Evolutionary conservation across 2,888 invertebrate genomes (phyloP).

Genomic region (Gymnocheta viridis): DNA sequence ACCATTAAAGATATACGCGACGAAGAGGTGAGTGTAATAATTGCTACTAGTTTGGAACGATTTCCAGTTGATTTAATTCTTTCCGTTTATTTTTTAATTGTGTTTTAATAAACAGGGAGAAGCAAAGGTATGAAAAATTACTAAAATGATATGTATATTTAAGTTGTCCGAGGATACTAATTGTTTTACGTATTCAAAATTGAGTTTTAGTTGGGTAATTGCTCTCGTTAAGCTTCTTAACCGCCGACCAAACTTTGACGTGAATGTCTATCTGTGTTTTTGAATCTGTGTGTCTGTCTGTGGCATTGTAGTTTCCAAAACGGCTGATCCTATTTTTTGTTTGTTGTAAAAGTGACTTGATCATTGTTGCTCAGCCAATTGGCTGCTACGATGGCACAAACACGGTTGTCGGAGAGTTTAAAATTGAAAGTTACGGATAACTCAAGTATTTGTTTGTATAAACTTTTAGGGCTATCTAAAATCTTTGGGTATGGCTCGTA

Average conservation of each 20-base stretch:
- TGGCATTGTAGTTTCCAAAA: background rate
- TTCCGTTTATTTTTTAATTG: constrained; percentile 41
- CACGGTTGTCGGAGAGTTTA: background rate
- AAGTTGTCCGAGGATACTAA: constrained; percentile 5
- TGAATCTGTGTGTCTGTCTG: background rate
- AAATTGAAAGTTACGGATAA: background rate
- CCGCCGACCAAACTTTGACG: too few species aligned
- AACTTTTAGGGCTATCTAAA: constrained; percentile 87
- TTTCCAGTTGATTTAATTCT: constrained; percentile 47
- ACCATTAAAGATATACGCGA: constrained; percentile 96
- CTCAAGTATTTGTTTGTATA: background rate
- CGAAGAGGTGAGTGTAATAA: constrained; percentile 89
- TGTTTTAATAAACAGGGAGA: constrained; percentile 57
- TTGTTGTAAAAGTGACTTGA: too few species aligned
- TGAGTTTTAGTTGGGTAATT: background rate
- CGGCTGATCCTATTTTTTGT: background rate
- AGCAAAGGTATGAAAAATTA: constrained; percentile 51
- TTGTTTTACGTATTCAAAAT: constrained; percentile 6
- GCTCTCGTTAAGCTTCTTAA: background rate
- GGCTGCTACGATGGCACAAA: background rate
- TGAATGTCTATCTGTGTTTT: too few species aligned
- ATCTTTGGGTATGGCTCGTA: constrained; percentile 96
- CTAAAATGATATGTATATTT: background rate
- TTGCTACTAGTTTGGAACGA: background rate
- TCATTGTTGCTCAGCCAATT: background rate